Conservation (phyloP, 2,797 vertebrate genomes). For the Peromyscus aztecus region DNA sequence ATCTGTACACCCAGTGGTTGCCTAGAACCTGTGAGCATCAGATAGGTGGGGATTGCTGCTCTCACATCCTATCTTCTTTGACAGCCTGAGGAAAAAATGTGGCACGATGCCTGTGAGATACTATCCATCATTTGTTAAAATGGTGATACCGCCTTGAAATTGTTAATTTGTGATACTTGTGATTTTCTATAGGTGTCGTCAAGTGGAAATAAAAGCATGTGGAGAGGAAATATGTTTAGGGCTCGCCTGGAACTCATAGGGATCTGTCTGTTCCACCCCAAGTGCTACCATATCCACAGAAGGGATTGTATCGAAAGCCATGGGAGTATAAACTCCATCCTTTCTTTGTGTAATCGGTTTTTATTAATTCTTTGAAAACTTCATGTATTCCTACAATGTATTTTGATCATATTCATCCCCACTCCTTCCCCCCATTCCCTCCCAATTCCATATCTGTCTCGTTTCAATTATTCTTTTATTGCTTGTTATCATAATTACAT, state of each 20-base stretch:
- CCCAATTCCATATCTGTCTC: neutral
- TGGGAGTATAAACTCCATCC: neutral
- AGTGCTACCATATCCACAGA: neutral
- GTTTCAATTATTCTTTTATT: neutral
- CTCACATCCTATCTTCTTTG: neutral
- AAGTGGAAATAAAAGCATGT: neutral
- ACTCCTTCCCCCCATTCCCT: neutral
- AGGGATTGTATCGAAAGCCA: neutral
- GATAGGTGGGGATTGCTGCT: neutral
- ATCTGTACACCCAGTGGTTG: neutral
- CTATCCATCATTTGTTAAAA: neutral
- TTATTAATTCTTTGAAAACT: neutral
- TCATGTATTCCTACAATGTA: neutral
- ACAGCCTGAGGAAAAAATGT: neutral
- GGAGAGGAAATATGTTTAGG: neutral
- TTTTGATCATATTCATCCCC: neutral
- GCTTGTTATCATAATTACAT: neutral
- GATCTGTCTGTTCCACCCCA: neutral
- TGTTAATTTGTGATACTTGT: neutral
- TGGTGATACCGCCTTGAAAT: neutral
- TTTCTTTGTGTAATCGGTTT: neutral
- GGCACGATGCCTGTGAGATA: neutral
- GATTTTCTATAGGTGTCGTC: slow-evolving; percentile 48
- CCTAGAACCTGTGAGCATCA: neutral
- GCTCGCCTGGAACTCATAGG: too few relatives aligned